Conservation (phyloP, 2,113 vertebrate species). For the Limnothrissa miodon region DNA sequence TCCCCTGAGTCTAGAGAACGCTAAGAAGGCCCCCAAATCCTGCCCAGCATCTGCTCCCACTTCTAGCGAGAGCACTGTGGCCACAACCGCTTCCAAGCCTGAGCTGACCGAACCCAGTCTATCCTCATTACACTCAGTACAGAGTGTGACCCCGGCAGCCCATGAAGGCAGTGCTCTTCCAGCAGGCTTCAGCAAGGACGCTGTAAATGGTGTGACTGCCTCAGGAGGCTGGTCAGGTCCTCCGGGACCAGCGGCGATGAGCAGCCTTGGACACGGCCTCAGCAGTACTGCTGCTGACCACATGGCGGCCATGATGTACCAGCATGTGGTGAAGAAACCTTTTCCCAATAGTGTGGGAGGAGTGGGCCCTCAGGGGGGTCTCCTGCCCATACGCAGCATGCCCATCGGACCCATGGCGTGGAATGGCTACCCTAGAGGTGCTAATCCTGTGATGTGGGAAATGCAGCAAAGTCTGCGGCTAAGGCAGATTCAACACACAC, state of each 20-base stretch:
- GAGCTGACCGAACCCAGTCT: not conserved
- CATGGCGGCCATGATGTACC: slow-evolving; percentile 11
- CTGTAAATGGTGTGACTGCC: not conserved
- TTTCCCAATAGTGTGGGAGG: slow-evolving; percentile 23
- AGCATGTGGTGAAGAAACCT: slow-evolving; percentile 17
- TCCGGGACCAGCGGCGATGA: not conserved
- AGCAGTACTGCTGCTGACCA: slow-evolving; percentile 26
- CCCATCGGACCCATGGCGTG: slow-evolving; percentile 30
- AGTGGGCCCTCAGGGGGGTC: slow-evolving; percentile 10
- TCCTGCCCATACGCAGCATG: slow-evolving; percentile 19
- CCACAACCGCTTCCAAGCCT: not conserved
- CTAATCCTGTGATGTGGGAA: slow-evolving; percentile 44
- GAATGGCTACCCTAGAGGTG: slow-evolving; percentile 31
- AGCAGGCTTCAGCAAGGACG: not conserved
- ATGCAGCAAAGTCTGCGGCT: slow-evolving; percentile 45
- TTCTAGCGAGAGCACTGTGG: not conserved
- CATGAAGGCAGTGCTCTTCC: too few relatives aligned
- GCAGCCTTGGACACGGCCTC: not conserved
- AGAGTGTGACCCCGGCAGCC: not conserved
- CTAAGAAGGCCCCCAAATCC: not conserved
- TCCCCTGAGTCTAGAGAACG: not conserved
- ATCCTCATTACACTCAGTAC: not conserved
- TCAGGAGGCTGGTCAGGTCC: not conserved
- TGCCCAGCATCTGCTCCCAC: not conserved
- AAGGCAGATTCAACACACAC: slow-evolving; percentile 29